Percentiles rank a stretch among this genome's conserved stretches.
These are phyloP conservation scores for Dinomys branickii DNA, from an alignment of 2,113 vertebrate species.

Conservation along the genomic window DNA sequence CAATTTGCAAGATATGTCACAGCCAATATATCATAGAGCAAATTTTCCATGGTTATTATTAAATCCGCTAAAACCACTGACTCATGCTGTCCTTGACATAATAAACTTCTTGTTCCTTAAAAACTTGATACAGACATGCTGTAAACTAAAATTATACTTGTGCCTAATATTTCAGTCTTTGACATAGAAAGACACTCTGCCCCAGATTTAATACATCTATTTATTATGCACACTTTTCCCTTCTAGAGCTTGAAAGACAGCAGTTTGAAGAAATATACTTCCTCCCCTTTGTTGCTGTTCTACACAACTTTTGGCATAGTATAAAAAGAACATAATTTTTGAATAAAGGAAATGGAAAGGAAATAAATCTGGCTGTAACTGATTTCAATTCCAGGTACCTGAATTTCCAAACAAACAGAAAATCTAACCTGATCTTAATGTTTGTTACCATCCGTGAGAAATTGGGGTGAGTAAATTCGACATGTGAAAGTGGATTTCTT, in stretches of 20 bases:
- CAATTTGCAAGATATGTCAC: constrained; percentile 55
- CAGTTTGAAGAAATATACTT: not conserved
- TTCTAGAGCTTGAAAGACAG: not conserved
- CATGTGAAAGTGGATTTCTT: not conserved
- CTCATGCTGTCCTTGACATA: constrained; percentile 70
- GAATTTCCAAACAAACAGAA: not conserved
- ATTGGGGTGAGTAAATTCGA: not conserved
- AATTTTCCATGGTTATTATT: constrained; percentile 71
- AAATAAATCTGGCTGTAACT: not conserved
- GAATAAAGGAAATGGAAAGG: not conserved
- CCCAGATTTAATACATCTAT: not conserved
- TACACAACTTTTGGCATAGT: not conserved
- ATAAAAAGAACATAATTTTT: not conserved
- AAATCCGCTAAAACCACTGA: constrained; percentile 68
- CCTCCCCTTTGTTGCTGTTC: not conserved
- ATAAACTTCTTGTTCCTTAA: constrained; percentile 68
- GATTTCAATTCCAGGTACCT: not conserved
- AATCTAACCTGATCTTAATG: not conserved
- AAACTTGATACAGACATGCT: not conserved
- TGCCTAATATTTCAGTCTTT: constrained; percentile 47
- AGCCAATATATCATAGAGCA: constrained; percentile 62
- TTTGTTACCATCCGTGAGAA: not conserved
- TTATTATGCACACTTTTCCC: not conserved
- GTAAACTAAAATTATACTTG: constrained; percentile 23
- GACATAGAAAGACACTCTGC: not conserved